Base-by-base conservation (phyloP, 2,888 invertebrate species). In the Leucania comma region DNA sequence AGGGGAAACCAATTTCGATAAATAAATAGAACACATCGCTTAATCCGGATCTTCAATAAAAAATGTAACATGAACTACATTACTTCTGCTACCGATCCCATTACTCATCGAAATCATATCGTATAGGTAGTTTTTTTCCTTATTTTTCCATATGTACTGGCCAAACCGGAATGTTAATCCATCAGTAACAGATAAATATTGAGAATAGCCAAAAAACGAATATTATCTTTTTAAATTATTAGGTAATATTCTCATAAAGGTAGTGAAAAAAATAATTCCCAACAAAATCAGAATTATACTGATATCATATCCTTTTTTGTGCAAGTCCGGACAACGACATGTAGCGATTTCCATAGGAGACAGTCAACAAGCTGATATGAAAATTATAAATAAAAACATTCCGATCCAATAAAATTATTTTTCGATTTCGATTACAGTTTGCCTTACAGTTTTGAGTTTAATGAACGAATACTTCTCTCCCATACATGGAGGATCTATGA, bases 401-500 rank as follows among this genome's bases (percentile, higher is more conserved):
- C 42, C 32, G 10, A 65, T 20, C 5, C 14, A 46, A 29, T 29
- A 29, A 29, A 29, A 51, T 8, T 22, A 12, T 50, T 57, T 61
- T 65, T 65, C 24, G 14, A 61, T 46, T 66, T 29, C n/a, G 20
- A 32, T 50, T 66, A 24, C 59, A 68, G 54, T 14, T 61, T 48
- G 20, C 51, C 35, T 56, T 38, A 12, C 60, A 58, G 46, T 50
- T 72, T 50, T 29, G 26, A 71, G 62, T 66, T 77, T 54, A 80
- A 79, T 83, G 72, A 72, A 85, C 76, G 73, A 81, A 81, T 67
- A 66, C 65, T 65, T 51, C 64, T 68, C 51, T 74, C 58, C 86
- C 81, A 87, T 88, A 87, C 73, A 75, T 79, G 56, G 69, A 78
- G 82, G 82, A 87, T 89, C 86, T 86, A 86, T 86, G 84, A 88